Conservation (phyloP, 2,888 invertebrate species). For the Lochmaea capreae region DNA sequence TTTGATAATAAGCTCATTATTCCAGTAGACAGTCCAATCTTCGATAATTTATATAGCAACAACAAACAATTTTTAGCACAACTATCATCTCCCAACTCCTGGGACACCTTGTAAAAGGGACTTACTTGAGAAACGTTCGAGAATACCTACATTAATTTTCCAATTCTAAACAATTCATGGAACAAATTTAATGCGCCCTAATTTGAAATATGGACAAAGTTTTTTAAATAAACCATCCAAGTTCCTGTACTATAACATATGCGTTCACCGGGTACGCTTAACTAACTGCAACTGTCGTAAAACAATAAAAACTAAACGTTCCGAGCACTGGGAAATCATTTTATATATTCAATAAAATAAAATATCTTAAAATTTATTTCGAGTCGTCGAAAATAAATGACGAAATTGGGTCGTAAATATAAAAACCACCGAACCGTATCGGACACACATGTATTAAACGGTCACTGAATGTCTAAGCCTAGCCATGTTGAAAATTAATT, state of each 20-base stretch:
- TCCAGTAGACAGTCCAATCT: too few relatives aligned
- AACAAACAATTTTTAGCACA: too few relatives aligned
- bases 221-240: background rate
- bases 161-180: too few relatives aligned
- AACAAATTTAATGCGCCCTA: too few relatives aligned
- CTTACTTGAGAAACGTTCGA: too few relatives aligned
- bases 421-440: slow-evolving; percentile 54
- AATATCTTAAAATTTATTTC: slow-evolving; percentile 44
- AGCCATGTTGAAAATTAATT: slow-evolving; percentile 67
- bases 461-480: slow-evolving; percentile 59
- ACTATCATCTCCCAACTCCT: too few relatives aligned
- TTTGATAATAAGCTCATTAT: too few relatives aligned
- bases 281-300: slow-evolving; percentile 58
- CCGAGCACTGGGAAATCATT: slow-evolving; percentile 35
- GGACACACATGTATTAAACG: slow-evolving; percentile 57
- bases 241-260: slow-evolving; percentile 33
- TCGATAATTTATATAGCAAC: too few relatives aligned
- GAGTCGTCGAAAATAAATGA: slow-evolving; percentile 55
- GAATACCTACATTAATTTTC: too few relatives aligned
- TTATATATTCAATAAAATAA: slow-evolving; percentile 58
- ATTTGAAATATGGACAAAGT: too few relatives aligned
- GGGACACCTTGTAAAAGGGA: too few relatives aligned
- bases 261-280: slow-evolving; percentile 25
- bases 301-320: slow-evolving; percentile 59
- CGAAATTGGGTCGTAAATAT: slow-evolving; percentile 61